These are phyloP conservation scores for Cephalopterus ornatus DNA, from an alignment of 2,113 vertebrate genomes.

Conservation along the genomic window DNA sequence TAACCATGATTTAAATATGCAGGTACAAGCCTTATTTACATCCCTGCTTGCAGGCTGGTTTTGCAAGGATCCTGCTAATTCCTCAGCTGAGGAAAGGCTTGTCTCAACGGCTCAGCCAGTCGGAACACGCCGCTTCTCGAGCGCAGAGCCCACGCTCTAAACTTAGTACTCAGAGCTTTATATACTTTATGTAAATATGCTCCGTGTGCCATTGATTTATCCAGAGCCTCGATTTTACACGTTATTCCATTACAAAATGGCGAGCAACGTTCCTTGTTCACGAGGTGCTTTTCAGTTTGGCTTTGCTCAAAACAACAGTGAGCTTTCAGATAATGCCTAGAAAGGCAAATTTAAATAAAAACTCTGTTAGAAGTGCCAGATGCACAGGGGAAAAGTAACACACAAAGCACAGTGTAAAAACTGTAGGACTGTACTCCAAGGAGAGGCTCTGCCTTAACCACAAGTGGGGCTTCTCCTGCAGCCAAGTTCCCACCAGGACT, in stretches of 20 bases:
- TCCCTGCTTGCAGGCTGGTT: neutral
- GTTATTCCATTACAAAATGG: constrained; percentile 5
- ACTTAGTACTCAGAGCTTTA: constrained; percentile 40
- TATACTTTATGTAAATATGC: constrained; percentile 40
- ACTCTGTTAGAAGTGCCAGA: neutral
- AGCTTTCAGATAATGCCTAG: neutral
- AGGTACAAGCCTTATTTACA: neutral
- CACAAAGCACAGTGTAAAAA: neutral
- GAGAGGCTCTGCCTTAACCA: neutral
- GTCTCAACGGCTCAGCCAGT: neutral
- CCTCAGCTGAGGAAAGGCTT: neutral
- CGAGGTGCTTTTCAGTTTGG: neutral
- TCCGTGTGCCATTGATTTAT: constrained; percentile 25
- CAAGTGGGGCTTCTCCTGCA: neutral
- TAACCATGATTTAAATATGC: accelerated
- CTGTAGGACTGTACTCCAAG: accelerated
- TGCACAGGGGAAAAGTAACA: neutral
- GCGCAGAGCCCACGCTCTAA: constrained; percentile 12
- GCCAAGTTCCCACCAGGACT: neutral
- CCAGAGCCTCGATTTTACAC: neutral
- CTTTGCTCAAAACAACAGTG: neutral
- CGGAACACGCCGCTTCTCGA: neutral
- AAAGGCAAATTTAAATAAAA: neutral
- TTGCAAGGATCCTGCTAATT: neutral
- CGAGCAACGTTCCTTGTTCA: neutral